Percentiles rank a stretch among this genome's conserved stretches.
These are phyloP conservation scores for Cotesia glomerata DNA, from an alignment of 1,140 invertebrate species.

Conservation along the genomic window DNA sequence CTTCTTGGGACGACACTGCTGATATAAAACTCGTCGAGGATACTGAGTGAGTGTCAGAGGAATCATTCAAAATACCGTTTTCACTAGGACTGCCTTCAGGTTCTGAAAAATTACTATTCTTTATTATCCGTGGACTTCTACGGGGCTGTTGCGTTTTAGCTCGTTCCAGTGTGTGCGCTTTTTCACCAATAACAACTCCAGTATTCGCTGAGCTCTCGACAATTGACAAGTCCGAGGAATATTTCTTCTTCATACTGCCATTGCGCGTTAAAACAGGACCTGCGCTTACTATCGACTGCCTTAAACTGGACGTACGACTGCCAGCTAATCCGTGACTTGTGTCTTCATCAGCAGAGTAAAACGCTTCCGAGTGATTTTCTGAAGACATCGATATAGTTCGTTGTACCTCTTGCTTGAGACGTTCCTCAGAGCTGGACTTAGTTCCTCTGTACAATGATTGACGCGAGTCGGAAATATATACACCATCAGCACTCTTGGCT, in stretches of 20 bases:
- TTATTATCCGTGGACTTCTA: conserved; percentile 44
- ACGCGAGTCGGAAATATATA: conserved; percentile 68
- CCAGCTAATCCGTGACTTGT: conserved; percentile 66
- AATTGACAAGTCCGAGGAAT: conserved; percentile 63
- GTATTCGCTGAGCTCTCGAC: conserved; percentile 63
- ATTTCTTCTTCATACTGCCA: conserved; percentile 65
- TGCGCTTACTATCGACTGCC: conserved; percentile 68
- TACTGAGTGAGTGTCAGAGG: conserved; percentile 74
- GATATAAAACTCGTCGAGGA: conserved; percentile 90
- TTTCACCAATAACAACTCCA: conserved; percentile 44
- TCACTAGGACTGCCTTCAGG: conserved; percentile 38
- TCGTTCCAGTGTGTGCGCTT: conserved; percentile 55
- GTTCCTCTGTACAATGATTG: conserved; percentile 64
- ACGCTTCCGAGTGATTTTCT: conserved; percentile 88
- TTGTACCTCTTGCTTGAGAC: conserved; percentile 69
- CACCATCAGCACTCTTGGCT: conserved; percentile 52
- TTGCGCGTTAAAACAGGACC: conserved; percentile 58
- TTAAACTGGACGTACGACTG: conserved; percentile 68
- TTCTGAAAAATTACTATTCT: conserved; percentile 30
- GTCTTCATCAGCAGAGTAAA: conserved; percentile 90
- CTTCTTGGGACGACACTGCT: conserved; percentile 91
- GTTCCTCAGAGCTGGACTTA: conserved; percentile 65
- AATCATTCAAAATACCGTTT: conserved; percentile 58
- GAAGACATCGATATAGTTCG: conserved; percentile 85
- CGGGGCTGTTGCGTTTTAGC: conserved; percentile 43